A percentile compares a stretch with the other conserved stretches of the same genome.
phyloP scores from a whole-genome alignment of 1,140 invertebrate genomes.

The Zophobas atratus region DNA sequence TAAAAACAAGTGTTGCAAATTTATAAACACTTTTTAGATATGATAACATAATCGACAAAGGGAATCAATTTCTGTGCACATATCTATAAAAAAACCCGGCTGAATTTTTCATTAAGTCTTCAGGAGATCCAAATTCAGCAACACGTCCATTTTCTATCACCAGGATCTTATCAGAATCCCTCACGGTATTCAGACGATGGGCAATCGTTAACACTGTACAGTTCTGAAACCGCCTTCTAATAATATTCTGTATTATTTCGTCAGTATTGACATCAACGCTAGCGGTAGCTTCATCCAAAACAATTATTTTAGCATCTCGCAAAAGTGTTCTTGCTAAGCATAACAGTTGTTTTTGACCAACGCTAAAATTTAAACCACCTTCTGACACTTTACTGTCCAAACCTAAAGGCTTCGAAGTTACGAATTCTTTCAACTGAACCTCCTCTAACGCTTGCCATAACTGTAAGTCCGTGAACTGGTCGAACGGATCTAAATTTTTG shows the following conservation, averaged over 20 bases:
- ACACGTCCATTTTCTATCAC: conserved; percentile 74
- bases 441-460: conserved; percentile 76
- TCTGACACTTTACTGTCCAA: conserved; percentile 72
- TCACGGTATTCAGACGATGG: too few relatives aligned
- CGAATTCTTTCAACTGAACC: conserved; percentile 50
- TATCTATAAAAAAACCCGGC: not conserved
- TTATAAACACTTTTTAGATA: too few relatives aligned
- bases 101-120: not conserved
- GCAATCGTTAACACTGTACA: conserved; percentile 71
- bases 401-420: conserved; percentile 65
- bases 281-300: conserved; percentile 73
- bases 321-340: conserved; percentile 79
- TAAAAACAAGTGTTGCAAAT: too few relatives aligned
- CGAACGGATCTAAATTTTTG: conserved; percentile 90
- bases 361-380: conserved; percentile 78
- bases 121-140: not conserved
- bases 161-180: conserved; percentile 70
- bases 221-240: conserved; percentile 78
- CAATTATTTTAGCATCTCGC: conserved; percentile 77
- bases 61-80: not conserved
- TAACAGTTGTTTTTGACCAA: conserved; percentile 82
- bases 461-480: conserved; percentile 74
- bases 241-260: conserved; percentile 79
- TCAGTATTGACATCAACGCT: conserved; percentile 75
- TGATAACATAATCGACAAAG: too few relatives aligned